Conservation (phyloP, 2,888 invertebrate genomes). For the Megalurothrips usitatus region DNA sequence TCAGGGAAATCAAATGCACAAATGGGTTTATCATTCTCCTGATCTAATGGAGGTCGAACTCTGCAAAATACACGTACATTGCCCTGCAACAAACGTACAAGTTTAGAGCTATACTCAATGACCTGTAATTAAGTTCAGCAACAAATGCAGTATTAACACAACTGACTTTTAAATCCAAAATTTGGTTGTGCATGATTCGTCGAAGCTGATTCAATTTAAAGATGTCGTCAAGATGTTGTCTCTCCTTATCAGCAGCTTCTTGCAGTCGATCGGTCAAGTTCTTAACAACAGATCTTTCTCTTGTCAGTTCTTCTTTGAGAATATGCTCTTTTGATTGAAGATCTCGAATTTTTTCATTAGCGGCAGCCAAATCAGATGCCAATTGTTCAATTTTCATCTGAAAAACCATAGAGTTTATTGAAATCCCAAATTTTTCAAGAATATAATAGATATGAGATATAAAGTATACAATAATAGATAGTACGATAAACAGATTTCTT, state of each 20-base stretch:
- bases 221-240: not conserved
- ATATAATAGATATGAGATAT: no score
- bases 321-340: not conserved
- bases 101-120: not conserved
- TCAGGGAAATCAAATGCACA: constrained; percentile 57
- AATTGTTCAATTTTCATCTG: no score
- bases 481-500: no score
- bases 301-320: not conserved
- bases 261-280: not conserved
- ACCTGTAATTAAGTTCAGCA: not conserved
- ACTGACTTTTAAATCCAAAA: not conserved
- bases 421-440: no score
- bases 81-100: constrained; percentile 54
- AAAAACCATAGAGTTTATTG: no score
- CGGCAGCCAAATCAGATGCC: no score
- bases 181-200: not conserved
- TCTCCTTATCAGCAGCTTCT: not conserved
- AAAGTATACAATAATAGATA: no score
- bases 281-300: not conserved
- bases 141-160: not conserved
- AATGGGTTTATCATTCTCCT: constrained; percentile 53
- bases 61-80: constrained; percentile 77
- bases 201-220: not conserved
- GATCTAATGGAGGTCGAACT: constrained; percentile 62
- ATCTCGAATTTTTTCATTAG: not conserved